phyloP scores from a whole-genome alignment of 2,888 invertebrate species.

The Sinodicranocentrus sp. region DNA sequence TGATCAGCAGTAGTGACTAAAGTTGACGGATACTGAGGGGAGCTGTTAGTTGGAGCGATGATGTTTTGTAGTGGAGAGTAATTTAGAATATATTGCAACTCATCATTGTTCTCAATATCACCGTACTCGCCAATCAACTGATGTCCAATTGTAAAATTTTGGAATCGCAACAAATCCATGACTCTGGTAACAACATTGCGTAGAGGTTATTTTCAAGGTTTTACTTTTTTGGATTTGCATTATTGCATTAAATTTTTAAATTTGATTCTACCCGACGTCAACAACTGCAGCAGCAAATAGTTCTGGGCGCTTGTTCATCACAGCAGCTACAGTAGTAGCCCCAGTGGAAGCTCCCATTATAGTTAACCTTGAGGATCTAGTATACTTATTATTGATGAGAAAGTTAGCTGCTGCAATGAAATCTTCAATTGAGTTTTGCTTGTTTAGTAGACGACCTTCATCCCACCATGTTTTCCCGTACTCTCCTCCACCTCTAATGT shows the following conservation, averaged over 20 bases:
- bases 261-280: constrained; percentile 90
- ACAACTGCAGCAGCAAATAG: constrained; percentile 94
- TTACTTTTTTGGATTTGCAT: not conserved
- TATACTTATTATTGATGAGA: constrained; percentile 89
- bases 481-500: constrained; percentile 96
- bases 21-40: constrained; percentile 80
- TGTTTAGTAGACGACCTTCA: constrained; percentile 92
- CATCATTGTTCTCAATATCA: constrained; percentile 79
- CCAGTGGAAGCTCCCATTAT: constrained; percentile 88
- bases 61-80: constrained; percentile 82
- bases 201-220: not conserved
- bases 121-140: constrained; percentile 82
- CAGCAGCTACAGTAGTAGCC: constrained; percentile 91
- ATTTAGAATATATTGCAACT: constrained; percentile 80
- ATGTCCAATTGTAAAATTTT: constrained; percentile 82
- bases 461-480: constrained; percentile 90
- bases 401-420: constrained; percentile 95
- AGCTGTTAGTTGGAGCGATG: constrained; percentile 76
- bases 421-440: constrained; percentile 98
- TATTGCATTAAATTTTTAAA: not conserved
- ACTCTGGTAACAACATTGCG: constrained; percentile 77
- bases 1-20: constrained; percentile 82
- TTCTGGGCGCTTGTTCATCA: constrained; percentile 96
- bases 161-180: constrained; percentile 82
- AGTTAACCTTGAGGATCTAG: constrained; percentile 83